phyloP scores from a whole-genome alignment of 2,113 vertebrate genomes.

The Siniperca knerii region DNA sequence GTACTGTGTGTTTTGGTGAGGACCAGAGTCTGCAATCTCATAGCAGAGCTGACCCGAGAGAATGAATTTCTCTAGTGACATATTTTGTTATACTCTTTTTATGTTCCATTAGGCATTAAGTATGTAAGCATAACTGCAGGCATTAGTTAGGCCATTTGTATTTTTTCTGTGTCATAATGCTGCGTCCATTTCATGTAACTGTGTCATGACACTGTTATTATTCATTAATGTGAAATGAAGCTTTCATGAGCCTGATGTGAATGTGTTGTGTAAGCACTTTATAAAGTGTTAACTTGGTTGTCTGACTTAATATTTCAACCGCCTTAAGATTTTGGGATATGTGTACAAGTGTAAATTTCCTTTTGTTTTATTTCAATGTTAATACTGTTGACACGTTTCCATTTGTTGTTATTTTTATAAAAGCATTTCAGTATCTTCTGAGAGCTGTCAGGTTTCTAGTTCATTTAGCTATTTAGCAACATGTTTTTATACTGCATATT shows the following conservation, averaged over 20 bases:
- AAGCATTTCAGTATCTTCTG: conserved; percentile 83
- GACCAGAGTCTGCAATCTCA: conserved; percentile 8
- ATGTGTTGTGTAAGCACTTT: conserved; percentile 75
- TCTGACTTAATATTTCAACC: conserved; percentile 84
- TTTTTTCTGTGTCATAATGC: conserved; percentile 41
- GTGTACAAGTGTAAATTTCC: conserved; percentile 81
- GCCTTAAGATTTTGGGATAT: conserved; percentile 87
- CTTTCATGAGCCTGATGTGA: conserved; percentile 76
- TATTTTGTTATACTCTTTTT: conserved; percentile 16
- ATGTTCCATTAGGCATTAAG: conserved; percentile 28
- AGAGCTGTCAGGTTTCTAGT: conserved; percentile 84
- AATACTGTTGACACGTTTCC: conserved; percentile 80
- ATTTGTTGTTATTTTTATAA: conserved; percentile 81
- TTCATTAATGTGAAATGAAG: conserved; percentile 70
- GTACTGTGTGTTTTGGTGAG: not conserved
- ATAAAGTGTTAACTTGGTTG: conserved; percentile 79
- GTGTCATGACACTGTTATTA: conserved; percentile 49
- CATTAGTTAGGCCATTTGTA: conserved; percentile 41
- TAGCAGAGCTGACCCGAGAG: conserved; percentile 9
- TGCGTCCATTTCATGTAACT: conserved; percentile 41
- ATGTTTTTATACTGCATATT: conserved; percentile 88
- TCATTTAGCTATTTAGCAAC: conserved; percentile 83
- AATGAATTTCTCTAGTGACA: conserved; percentile 16
- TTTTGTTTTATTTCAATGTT: conserved; percentile 80
- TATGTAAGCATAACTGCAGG: conserved; percentile 37